Evolutionary conservation across 2,113 vertebrate species (phyloP).

Genomic region (Willisornis vidua): DNA sequence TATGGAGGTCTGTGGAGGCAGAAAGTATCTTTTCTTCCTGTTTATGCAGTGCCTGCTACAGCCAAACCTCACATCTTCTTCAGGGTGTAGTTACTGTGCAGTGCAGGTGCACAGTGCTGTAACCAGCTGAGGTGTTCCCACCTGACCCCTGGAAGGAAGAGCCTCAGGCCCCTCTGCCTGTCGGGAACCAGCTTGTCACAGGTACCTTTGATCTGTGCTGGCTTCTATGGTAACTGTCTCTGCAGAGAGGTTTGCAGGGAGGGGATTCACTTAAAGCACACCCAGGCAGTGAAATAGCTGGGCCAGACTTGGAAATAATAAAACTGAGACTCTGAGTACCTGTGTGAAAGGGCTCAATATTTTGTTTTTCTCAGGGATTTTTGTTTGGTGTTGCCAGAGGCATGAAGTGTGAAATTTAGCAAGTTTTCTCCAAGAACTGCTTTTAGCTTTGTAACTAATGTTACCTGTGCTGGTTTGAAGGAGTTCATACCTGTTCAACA

Average conservation of each 20-base stretch:
- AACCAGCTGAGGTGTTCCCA: not conserved
- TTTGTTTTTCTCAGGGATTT: not conserved
- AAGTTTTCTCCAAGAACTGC: not conserved
- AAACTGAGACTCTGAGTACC: not conserved
- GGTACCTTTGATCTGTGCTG: not conserved
- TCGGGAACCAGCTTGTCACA: not conserved
- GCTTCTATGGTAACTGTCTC: not conserved
- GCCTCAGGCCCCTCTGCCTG: not conserved
- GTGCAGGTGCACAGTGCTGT: not conserved
- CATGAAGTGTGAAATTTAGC: not conserved
- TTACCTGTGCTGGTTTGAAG: not conserved
- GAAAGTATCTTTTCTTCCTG: not conserved
- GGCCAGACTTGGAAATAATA: not conserved
- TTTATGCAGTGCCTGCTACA: not conserved
- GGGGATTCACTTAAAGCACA: not conserved
- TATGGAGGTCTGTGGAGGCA: not conserved
- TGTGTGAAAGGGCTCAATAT: not conserved
- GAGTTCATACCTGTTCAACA: not conserved
- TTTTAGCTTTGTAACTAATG: not conserved
- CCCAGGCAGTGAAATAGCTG: not conserved
- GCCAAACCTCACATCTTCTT: not conserved
- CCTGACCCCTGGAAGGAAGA: not conserved
- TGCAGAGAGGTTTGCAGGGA: not conserved
- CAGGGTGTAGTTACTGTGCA: not conserved
- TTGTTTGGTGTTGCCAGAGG: not conserved